A percentile compares a stretch with the other conserved stretches of the same genome.
phyloP scores from a whole-genome alignment of 2,113 vertebrate genomes.

The Thalassarche chlororhynchos region DNA sequence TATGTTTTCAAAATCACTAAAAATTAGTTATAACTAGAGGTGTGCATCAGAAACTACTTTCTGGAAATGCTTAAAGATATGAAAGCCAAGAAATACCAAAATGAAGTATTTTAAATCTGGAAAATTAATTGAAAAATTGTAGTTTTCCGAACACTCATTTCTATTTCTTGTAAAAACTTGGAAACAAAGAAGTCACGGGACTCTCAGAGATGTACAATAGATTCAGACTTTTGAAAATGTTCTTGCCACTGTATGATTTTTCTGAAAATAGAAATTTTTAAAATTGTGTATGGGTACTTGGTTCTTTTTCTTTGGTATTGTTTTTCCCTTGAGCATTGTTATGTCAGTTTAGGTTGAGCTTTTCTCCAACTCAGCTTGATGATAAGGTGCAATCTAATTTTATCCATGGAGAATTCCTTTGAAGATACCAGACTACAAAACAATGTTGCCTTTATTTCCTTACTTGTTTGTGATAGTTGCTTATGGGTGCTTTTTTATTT shows the following conservation, averaged over 20 bases:
- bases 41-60: background rate
- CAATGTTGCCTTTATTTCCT: background rate
- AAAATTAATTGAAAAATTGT: background rate
- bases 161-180: background rate
- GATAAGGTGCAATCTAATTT: background rate
- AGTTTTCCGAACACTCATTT: background rate
- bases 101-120: background rate
- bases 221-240: background rate
- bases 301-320: background rate
- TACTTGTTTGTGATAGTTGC: background rate
- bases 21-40: background rate
- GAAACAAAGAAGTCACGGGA: background rate
- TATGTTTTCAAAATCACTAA: background rate
- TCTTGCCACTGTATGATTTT: background rate
- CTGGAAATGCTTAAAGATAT: background rate
- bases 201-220: background rate
- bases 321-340: background rate
- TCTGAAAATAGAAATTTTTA: background rate
- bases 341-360: background rate
- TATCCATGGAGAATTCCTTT: background rate
- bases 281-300: background rate
- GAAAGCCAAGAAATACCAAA: background rate
- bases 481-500: background rate
- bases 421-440: background rate
- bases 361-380: background rate